Conservation (phyloP, 2,797 vertebrate genomes). For the Mycteria americana region DNA sequence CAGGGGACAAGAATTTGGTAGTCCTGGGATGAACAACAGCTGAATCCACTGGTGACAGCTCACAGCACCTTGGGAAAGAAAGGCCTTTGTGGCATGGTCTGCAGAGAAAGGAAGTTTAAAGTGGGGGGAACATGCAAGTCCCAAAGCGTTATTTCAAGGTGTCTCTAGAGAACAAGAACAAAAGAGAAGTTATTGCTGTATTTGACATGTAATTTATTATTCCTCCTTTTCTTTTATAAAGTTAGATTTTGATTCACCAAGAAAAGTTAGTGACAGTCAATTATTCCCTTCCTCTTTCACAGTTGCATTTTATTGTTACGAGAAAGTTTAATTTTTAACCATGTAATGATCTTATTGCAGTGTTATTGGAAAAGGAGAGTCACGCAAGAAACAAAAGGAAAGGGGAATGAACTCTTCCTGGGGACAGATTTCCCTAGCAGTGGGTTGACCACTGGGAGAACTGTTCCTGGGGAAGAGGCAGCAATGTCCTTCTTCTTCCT, state of each 20-base stretch:
- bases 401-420: background rate
- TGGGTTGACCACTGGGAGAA: background rate
- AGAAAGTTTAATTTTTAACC: constrained; percentile 19
- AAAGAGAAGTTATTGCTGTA: background rate
- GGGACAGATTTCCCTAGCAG: background rate
- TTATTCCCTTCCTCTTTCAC: background rate
- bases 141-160: background rate
- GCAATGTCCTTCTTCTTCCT: background rate
- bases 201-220: constrained; percentile 26
- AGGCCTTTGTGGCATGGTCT: background rate
- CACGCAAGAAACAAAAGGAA: background rate
- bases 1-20: background rate
- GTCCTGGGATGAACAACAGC: background rate
- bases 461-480: background rate
- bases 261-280: constrained; percentile 15
- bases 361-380: background rate
- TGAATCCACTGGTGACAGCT: background rate
- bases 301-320: background rate
- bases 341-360: background rate
- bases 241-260: constrained; percentile 11
- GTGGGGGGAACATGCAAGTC: background rate
- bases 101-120: background rate
- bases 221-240: constrained; percentile 31
- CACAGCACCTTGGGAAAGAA: background rate
- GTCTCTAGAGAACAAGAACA: background rate